Conservation (phyloP, 2,113 vertebrate species). For the Todiramphus chloris region DNA sequence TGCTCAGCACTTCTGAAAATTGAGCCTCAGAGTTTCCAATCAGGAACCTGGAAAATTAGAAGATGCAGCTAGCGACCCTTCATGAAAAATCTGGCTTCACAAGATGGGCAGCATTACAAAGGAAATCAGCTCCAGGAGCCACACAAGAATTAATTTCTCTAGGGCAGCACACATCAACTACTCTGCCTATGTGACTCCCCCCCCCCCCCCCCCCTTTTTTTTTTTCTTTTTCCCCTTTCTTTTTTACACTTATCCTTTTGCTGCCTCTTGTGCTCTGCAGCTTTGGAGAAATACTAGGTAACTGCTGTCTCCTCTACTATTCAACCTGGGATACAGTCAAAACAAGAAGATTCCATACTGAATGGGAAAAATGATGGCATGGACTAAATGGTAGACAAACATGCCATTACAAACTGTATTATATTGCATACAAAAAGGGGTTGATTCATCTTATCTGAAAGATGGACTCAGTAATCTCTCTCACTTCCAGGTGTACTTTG, state of each 20-base stretch:
- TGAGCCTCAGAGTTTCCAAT: background rate
- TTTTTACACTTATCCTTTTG: background rate
- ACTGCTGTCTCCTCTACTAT: background rate
- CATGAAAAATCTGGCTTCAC: background rate
- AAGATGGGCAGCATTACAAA: background rate
- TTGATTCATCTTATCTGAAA: background rate
- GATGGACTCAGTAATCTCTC: background rate
- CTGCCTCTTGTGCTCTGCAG: background rate
- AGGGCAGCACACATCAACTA: background rate
- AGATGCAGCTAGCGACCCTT: background rate
- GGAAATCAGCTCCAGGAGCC: background rate
- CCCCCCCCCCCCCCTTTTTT: background rate
- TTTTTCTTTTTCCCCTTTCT: background rate
- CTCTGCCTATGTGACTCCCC: background rate
- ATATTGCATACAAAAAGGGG: background rate
- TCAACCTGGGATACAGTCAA: background rate
- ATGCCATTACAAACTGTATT: background rate
- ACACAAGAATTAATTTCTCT: background rate
- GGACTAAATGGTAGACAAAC: background rate
- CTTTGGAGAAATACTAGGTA: background rate
- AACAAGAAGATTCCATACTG: background rate
- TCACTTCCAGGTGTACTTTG: background rate
- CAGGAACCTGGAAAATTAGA: slow-evolving; percentile 15
- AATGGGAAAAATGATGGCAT: background rate
- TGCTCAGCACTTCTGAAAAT: background rate